Conservation (phyloP, 2,888 invertebrate species). For the Hypomecis punctinalis region DNA sequence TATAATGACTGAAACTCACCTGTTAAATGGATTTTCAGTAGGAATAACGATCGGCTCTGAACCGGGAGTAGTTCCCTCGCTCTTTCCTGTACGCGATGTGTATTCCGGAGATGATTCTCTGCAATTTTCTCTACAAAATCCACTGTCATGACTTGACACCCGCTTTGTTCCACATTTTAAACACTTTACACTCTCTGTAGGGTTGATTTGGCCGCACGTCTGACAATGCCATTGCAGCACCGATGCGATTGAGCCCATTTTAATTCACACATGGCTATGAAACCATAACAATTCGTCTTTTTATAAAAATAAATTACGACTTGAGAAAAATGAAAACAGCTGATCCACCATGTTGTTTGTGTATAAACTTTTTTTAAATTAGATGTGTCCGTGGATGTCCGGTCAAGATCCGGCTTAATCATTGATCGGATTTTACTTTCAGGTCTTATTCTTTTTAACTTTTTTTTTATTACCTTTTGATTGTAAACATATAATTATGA, state of each 20-base stretch:
- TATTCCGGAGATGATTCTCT: conserved; percentile 77
- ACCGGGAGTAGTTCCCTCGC: conserved; percentile 76
- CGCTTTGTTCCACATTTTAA: conserved; percentile 91
- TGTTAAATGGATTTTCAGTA: conserved; percentile 73
- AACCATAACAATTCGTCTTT: conserved; percentile 80
- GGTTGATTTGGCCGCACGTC: conserved; percentile 94
- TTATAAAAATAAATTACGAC: conserved; percentile 74
- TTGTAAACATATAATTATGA: background rate
- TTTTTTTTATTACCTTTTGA: conserved; percentile 4
- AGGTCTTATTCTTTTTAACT: conserved; percentile 18
- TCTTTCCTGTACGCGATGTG: conserved; percentile 73
- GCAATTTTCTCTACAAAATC: conserved; percentile 69
- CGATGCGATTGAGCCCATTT: conserved; percentile 97
- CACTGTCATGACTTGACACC: conserved; percentile 85
- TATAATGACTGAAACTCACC: conserved; percentile 65
- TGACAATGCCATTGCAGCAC: conserved; percentile 97
- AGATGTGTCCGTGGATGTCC: background rate
- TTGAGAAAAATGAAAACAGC: conserved; percentile 83
- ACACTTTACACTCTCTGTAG: conserved; percentile 93
- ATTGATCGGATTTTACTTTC: background rate
- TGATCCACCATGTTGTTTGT: conserved; percentile 87
- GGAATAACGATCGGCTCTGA: conserved; percentile 78
- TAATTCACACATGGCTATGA: conserved; percentile 85
- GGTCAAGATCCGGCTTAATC: background rate
- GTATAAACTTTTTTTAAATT: conserved; percentile 71